Conservation (phyloP, 2,888 invertebrate species). For the Zygaena filipendulae region DNA sequence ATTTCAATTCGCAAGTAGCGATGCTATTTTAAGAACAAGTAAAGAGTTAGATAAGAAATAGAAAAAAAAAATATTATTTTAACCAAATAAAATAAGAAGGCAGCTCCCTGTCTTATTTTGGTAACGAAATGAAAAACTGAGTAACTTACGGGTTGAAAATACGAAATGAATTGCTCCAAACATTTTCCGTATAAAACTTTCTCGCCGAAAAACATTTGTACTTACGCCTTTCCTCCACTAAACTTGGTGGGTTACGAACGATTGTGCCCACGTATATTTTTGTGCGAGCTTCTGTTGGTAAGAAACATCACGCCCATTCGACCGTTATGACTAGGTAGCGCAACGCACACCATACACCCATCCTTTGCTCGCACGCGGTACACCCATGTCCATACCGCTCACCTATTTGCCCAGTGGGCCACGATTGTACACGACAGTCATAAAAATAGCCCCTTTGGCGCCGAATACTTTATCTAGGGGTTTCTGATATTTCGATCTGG, state of each 20-base stretch:
- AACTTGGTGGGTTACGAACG: no score
- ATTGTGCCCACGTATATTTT: conserved; percentile 68
- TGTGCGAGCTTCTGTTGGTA: conserved; percentile 65
- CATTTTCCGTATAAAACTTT: no score
- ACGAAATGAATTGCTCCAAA: no score
- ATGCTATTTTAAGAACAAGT: no score
- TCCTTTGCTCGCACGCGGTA: conserved; percentile 56
- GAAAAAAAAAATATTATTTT: no score
- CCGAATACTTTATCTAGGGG: conserved; percentile 63
- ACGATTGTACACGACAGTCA: conserved; percentile 63
- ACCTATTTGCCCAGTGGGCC: conserved; percentile 64
- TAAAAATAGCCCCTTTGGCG: conserved; percentile 68
- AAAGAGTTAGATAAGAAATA: no score
- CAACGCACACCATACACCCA: conserved; percentile 52
- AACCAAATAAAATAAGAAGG: no score
- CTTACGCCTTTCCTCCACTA: conserved; percentile 44
- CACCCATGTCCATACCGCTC: conserved; percentile 41
- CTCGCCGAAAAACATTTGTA: no score
- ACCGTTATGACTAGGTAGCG: conserved; percentile 66
- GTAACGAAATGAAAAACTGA: no score
- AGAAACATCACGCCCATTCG: conserved; percentile 70
- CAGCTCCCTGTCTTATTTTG: no score
- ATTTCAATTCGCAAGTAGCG: no score
- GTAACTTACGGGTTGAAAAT: no score
- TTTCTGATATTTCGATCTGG: conserved; percentile 57